phyloP scores from a whole-genome alignment of 2,797 vertebrate genomes.

The Zonotrichia albicollis region DNA sequence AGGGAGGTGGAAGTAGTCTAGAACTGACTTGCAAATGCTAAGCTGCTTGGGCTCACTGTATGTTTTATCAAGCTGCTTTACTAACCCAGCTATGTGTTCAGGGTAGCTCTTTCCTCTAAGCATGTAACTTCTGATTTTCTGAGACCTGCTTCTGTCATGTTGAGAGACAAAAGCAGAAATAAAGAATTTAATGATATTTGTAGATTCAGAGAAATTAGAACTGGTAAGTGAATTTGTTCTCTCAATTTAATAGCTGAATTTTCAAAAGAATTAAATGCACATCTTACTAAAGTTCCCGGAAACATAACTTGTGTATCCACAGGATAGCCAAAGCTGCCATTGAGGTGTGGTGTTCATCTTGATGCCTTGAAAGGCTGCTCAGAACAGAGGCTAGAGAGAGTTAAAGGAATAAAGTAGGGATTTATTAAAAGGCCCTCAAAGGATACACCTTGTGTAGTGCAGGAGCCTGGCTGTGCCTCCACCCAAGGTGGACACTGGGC shows the following conservation, averaged over 20 bases:
- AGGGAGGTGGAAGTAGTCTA: slow-evolving; percentile 22
- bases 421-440: not conserved
- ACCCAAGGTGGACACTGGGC: not conserved
- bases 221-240: not conserved
- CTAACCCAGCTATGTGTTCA: not conserved
- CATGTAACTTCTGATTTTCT: not conserved
- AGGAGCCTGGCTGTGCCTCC: not conserved
- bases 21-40: slow-evolving; percentile 17
- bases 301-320: not conserved
- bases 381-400: not conserved
- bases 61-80: not conserved
- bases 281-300: not conserved
- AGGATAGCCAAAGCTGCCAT: not conserved
- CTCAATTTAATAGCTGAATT: not conserved
- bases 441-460: not conserved
- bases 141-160: not conserved
- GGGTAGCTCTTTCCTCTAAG: not conserved
- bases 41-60: not conserved
- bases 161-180: not conserved
- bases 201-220: not conserved
- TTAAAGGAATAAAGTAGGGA: not conserved
- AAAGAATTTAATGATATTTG: not conserved
- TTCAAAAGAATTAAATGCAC: not conserved
- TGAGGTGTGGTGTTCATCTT: not conserved
- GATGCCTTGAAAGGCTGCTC: not conserved